Percentiles rank a stretch among this genome's conserved stretches.
Evolutionary conservation across 2,113 vertebrate species (phyloP).

Genomic region (Laticauda laticaudata): DNA sequence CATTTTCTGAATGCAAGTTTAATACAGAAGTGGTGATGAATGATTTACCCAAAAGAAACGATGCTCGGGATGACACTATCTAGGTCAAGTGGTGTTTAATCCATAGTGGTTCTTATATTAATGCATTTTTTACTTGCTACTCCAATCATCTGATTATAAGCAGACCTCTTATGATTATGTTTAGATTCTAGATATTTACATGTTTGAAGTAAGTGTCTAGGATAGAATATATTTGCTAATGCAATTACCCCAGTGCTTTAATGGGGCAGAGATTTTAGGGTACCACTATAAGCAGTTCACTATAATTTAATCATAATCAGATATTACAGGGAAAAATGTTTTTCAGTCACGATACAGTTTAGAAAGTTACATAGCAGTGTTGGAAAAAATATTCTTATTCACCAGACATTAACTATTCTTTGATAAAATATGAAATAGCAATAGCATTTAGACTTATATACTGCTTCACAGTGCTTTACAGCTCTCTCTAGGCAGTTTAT

Average conservation of each 20-base stretch:
- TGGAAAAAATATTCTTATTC: neutral
- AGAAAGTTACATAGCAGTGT: neutral
- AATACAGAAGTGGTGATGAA: neutral
- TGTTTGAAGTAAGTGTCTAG: neutral
- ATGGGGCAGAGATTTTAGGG: neutral
- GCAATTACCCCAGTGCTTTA: neutral
- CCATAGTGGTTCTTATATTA: neutral
- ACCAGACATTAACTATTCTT: neutral
- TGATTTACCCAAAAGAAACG: neutral
- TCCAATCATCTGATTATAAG: neutral
- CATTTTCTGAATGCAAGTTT: neutral
- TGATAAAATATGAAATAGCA: neutral
- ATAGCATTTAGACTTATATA: no score
- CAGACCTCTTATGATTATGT: neutral
- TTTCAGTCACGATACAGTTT: neutral
- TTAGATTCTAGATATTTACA: neutral
- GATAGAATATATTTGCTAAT: neutral
- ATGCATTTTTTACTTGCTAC: neutral
- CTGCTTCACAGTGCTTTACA: no score
- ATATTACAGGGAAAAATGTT: neutral
- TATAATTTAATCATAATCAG: neutral
- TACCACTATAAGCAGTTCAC: neutral
- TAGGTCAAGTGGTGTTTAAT: neutral
- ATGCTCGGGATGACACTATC: neutral
- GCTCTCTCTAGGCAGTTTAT: no score